phyloP scores from a whole-genome alignment of 2,797 vertebrate species.

The Micromesistius poutassou region DNA sequence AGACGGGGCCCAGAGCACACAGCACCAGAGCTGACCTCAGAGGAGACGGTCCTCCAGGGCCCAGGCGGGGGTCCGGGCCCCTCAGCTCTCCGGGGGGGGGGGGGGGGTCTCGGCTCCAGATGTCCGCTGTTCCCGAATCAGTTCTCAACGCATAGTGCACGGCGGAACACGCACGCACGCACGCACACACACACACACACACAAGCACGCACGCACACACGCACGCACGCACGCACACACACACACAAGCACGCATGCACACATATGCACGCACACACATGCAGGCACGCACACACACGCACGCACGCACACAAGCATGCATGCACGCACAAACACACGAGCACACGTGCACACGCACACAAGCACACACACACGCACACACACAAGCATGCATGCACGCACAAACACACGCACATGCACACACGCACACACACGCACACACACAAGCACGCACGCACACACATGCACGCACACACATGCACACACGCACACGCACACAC shows the following conservation, averaged over 20 bases:
- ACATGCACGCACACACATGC: background rate
- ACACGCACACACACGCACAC: background rate
- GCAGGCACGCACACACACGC: background rate
- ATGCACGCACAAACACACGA: constrained; percentile 2
- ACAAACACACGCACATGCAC: background rate
- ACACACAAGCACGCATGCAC: constrained; percentile 2
- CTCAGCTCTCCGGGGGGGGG: too few species aligned
- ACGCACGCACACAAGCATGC: background rate
- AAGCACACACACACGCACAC: background rate
- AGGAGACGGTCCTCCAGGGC: background rate
- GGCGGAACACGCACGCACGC: background rate
- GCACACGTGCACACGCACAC: background rate
- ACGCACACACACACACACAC: constrained; percentile 3
- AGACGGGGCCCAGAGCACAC: constrained; percentile 42
- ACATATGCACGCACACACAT: background rate
- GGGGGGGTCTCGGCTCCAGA: background rate
- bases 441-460: background rate
- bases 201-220: constrained; percentile 1
- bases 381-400: background rate
- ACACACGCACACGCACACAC: background rate
- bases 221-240: background rate
- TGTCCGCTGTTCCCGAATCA: background rate
- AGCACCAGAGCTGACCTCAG: background rate
- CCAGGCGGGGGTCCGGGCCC: background rate
- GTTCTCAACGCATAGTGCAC: background rate